Evolutionary conservation across 1,140 invertebrate genomes (phyloP).

Genomic region (Euborellia annulipes): DNA sequence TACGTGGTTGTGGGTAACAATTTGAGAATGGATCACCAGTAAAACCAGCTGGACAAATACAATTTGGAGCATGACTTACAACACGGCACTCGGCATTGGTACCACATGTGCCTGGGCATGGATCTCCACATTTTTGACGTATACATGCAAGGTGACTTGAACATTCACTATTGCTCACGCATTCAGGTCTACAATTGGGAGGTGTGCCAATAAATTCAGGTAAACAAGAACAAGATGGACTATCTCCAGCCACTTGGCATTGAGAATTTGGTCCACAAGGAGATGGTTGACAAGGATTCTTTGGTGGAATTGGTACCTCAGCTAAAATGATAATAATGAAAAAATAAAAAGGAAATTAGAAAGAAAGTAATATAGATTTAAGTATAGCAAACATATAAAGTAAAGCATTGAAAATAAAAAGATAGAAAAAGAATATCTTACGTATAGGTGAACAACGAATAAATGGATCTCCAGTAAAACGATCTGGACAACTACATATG

Average conservation of each 20-base stretch:
- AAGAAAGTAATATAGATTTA: too few species aligned
- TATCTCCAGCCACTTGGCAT: slow-evolving; percentile 23
- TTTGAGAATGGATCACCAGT: slow-evolving; percentile 26
- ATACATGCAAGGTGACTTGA: slow-evolving; percentile 22
- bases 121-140: slow-evolving; percentile 25
- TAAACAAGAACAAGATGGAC: slow-evolving; percentile 24
- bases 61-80: slow-evolving; percentile 40
- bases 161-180: slow-evolving; percentile 23
- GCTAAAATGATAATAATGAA: neutral
- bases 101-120: slow-evolving; percentile 28
- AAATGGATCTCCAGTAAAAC: slow-evolving; percentile 56
- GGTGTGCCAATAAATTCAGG: slow-evolving; percentile 17
- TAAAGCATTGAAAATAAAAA: too few species aligned
- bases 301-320: slow-evolving; percentile 12
- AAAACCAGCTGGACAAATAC: slow-evolving; percentile 26
- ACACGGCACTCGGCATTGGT: slow-evolving; percentile 23
- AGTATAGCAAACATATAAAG: too few species aligned
- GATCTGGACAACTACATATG: slow-evolving; percentile 46
- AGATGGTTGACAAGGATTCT: slow-evolving; percentile 42
- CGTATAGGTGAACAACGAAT: slow-evolving; percentile 33
- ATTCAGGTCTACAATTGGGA: slow-evolving; percentile 22
- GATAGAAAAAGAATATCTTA: too few species aligned
- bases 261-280: slow-evolving; percentile 34
- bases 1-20: slow-evolving; percentile 20
- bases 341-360: too few species aligned